These are phyloP conservation scores for Mamestra brassicae DNA, from an alignment of 2,888 invertebrate species.

Conservation along the genomic window DNA sequence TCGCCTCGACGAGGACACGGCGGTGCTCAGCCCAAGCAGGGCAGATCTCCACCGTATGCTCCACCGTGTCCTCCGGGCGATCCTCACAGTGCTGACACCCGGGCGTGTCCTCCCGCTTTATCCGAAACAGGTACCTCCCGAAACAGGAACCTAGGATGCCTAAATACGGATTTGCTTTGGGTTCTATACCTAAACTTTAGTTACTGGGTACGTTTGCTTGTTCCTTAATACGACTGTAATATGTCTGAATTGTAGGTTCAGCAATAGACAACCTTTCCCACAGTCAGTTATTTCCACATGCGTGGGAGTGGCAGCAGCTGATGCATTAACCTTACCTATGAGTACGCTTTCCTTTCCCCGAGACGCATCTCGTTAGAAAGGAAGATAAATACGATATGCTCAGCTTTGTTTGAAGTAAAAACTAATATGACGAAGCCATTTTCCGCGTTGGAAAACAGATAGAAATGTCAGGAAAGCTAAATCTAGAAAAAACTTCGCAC, in stretches of 20 bases:
- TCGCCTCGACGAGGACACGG: no score
- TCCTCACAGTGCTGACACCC: no score
- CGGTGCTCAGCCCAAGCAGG: no score
- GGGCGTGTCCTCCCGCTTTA: no score
- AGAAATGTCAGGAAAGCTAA: background rate
- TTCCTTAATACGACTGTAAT: conserved; percentile 1
- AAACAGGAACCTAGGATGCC: background rate
- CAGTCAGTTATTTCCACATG: conserved; percentile 35
- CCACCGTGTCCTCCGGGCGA: no score
- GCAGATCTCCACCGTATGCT: no score
- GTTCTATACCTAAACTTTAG: background rate
- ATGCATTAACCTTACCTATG: conserved; percentile 46
- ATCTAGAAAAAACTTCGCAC: no score
- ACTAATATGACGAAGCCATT: background rate
- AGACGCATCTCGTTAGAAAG: conserved; percentile 18
- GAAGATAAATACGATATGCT: conserved; percentile 6
- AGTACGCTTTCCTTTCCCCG: background rate
- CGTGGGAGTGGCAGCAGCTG: conserved; percentile 51
- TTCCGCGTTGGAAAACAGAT: background rate
- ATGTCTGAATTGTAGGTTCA: conserved; percentile 1
- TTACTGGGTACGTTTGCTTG: background rate
- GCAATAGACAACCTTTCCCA: conserved; percentile 16
- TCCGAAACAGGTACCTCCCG: no score
- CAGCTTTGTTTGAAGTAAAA: background rate
- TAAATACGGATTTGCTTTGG: background rate